These are phyloP conservation scores for Pitta sordida DNA, from an alignment of 2,113 vertebrate genomes.

Conservation along the genomic window DNA sequence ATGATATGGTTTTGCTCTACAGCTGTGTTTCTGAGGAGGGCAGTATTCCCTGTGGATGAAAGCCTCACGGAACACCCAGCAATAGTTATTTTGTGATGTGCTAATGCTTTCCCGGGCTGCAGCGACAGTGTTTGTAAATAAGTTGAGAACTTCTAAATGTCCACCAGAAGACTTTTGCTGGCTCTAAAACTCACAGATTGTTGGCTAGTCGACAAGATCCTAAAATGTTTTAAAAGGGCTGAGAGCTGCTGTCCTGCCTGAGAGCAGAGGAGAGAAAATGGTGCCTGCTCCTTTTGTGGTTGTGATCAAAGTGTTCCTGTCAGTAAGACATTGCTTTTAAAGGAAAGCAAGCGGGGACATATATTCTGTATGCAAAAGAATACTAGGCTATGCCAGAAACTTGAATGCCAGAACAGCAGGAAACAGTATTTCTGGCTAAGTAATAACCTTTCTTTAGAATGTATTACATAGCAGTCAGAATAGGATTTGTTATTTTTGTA, in stretches of 20 bases:
- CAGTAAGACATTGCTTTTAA: neutral
- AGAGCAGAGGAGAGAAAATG: neutral
- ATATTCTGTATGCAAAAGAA: neutral
- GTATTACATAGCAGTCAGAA: neutral
- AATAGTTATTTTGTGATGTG: neutral
- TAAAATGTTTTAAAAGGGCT: neutral
- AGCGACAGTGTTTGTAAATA: neutral
- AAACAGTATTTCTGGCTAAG: neutral
- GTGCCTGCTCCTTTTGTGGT: neutral
- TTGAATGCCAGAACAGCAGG: neutral
- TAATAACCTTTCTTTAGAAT: neutral
- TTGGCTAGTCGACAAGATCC: neutral
- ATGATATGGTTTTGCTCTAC: neutral
- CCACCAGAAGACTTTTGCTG: neutral
- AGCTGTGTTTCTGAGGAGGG: neutral
- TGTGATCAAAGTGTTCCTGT: neutral
- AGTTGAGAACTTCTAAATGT: neutral
- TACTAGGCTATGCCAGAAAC: neutral
- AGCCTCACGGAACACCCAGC: neutral
- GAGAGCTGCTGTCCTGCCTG: rapidly evolving
- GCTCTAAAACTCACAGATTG: neutral
- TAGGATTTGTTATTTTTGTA: neutral
- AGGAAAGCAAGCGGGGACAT: neutral
- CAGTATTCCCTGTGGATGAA: neutral
- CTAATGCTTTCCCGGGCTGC: neutral